phyloP scores from a whole-genome alignment of 2,113 vertebrate genomes.

The Formicarius rufipectus region DNA sequence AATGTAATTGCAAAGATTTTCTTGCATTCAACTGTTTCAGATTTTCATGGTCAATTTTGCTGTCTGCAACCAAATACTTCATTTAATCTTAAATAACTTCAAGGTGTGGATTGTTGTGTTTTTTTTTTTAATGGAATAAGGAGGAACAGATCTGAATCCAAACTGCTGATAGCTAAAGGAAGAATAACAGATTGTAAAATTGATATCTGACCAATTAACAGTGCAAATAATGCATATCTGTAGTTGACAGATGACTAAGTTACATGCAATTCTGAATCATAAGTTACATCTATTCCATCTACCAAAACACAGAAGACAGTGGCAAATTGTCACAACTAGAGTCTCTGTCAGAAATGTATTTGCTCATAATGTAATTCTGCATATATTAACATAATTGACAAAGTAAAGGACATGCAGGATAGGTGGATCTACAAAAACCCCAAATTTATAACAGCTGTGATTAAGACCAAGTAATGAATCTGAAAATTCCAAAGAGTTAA shows the following conservation, averaged over 20 bases:
- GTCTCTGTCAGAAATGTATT: neutral
- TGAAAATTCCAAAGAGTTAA: neutral
- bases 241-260: conserved; percentile 28
- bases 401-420: conserved; percentile 19
- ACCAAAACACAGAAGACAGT: conserved; percentile 17
- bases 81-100: neutral
- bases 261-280: conserved; percentile 16
- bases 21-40: neutral
- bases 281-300: conserved; percentile 6
- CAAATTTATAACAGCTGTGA: neutral
- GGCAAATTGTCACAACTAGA: neutral
- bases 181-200: neutral
- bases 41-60: neutral
- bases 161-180: neutral
- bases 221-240: neutral
- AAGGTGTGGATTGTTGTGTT: no score
- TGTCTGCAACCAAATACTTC: neutral
- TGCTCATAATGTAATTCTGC: conserved; percentile 13
- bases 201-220: conserved; percentile 8
- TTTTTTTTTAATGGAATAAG: neutral
- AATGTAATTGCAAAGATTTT: neutral
- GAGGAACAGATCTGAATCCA: neutral
- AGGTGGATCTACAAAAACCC: neutral
- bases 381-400: conserved; percentile 43
- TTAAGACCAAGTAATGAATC: conserved; percentile 16